Evolutionary conservation across 1,140 invertebrate species (phyloP).

Genomic region (Pararge aegeria): DNA sequence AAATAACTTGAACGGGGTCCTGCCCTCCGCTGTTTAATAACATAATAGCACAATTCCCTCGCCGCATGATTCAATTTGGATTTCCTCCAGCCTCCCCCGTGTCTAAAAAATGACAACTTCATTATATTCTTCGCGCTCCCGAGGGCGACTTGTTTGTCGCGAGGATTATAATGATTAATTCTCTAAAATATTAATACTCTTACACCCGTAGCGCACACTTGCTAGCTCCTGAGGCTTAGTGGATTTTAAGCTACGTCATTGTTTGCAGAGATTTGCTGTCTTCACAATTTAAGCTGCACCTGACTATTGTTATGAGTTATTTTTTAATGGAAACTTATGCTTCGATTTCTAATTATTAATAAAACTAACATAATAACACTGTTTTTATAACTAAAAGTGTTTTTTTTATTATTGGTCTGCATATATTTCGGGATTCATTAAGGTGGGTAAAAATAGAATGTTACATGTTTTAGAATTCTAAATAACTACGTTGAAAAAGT

Average conservation of each 20-base stretch:
- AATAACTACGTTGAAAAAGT: slow-evolving; percentile 15
- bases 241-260: slow-evolving; percentile 55
- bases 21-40: slow-evolving; percentile 80
- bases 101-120: slow-evolving; percentile 80
- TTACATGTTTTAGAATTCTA: background rate
- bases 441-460: background rate
- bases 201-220: slow-evolving; percentile 66
- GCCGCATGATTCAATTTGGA: slow-evolving; percentile 82
- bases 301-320: background rate
- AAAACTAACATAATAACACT: too few species aligned
- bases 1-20: slow-evolving; percentile 70
- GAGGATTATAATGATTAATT: slow-evolving; percentile 80
- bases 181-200: slow-evolving; percentile 77
- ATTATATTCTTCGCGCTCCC: slow-evolving; percentile 75
- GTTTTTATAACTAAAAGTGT: too few species aligned
- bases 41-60: slow-evolving; percentile 81
- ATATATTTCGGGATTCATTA: too few species aligned
- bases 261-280: slow-evolving; percentile 28
- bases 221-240: slow-evolving; percentile 58
- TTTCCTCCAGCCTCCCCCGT: slow-evolving; percentile 77
- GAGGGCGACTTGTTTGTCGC: slow-evolving; percentile 75
- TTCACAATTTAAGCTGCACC: background rate
- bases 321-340: too few species aligned
- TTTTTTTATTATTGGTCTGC: too few species aligned
- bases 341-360: too few species aligned